phyloP scores from a whole-genome alignment of 2,113 vertebrate species.

The Poicephalus meyeri region DNA sequence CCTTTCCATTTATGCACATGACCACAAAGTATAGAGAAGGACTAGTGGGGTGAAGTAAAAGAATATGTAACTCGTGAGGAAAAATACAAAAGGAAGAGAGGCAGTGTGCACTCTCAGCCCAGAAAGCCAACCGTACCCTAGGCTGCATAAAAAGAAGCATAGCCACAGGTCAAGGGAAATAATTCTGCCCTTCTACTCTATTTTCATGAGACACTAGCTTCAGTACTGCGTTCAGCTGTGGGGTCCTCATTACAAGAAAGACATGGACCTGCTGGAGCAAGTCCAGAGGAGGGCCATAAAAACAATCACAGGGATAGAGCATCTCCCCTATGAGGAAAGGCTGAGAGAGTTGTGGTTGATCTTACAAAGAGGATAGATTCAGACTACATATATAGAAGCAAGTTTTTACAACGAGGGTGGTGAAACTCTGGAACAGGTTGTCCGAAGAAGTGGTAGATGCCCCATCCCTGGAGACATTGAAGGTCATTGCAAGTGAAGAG shows the following conservation, averaged over 20 bases:
- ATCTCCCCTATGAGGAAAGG: background rate
- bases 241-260: background rate
- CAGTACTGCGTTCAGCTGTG: background rate
- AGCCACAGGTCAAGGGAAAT: background rate
- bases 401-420: background rate
- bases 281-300: background rate
- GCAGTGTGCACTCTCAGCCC: background rate
- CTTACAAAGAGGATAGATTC: background rate
- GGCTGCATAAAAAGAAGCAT: background rate
- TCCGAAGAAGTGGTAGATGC: background rate
- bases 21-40: background rate
- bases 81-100: background rate
- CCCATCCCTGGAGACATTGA: background rate
- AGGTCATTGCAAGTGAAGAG: background rate
- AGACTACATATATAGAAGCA: background rate
- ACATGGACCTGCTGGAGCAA: rapidly evolving
- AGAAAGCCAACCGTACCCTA: background rate
- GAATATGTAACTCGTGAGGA: background rate
- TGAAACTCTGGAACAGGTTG: background rate
- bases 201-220: background rate
- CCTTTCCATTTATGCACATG: background rate
- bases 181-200: rapidly evolving
- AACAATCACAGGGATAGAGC: background rate
- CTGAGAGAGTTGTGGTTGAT: background rate
- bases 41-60: background rate